A percentile compares a stretch with the other conserved stretches of the same genome.
phyloP scores from a whole-genome alignment of 2,888 invertebrate genomes.

The Drosophila formosana region DNA sequence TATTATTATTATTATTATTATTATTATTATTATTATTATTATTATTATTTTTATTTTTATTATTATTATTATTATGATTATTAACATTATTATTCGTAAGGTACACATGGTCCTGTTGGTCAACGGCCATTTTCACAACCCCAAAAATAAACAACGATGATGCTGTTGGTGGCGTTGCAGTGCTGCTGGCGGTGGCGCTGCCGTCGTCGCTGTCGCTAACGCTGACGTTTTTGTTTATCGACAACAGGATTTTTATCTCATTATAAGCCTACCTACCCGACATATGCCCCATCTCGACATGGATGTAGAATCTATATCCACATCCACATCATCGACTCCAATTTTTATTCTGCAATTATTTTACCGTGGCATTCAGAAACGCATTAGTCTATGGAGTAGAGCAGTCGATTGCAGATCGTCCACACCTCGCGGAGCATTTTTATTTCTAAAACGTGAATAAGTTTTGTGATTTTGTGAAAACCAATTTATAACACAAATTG shows the following conservation, averaged over 20 bases:
- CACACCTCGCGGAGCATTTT: slow-evolving; percentile 77
- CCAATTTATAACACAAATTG: slow-evolving; percentile 2
- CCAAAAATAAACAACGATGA: slow-evolving; percentile 11
- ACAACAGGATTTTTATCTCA: slow-evolving; percentile 77
- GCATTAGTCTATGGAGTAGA: slow-evolving; percentile 81
- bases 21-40: not conserved
- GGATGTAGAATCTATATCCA: slow-evolving; percentile 28
- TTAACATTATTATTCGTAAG: not conserved
- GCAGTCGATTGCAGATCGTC: slow-evolving; percentile 80
- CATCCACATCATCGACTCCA: slow-evolving; percentile 37
- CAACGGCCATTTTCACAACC: slow-evolving; percentile 10
- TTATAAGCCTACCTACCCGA: slow-evolving; percentile 83
- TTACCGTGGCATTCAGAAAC: slow-evolving; percentile 62
- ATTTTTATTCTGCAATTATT: slow-evolving; percentile 73
- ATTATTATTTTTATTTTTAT: not conserved
- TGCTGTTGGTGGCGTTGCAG: slow-evolving; percentile 12
- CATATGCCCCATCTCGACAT: slow-evolving; percentile 51
- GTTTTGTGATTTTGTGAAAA: slow-evolving; percentile 25
- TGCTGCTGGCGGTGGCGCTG: slow-evolving; percentile 19
- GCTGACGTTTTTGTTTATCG: slow-evolving; percentile 74
- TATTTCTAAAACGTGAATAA: slow-evolving; percentile 78
- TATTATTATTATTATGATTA: not conserved
- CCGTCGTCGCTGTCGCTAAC: slow-evolving; percentile 14
- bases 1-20: not conserved
- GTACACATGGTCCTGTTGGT: not conserved